Conservation (phyloP, 1,140 invertebrate species). For the Lepidotrigona ventralis region DNA sequence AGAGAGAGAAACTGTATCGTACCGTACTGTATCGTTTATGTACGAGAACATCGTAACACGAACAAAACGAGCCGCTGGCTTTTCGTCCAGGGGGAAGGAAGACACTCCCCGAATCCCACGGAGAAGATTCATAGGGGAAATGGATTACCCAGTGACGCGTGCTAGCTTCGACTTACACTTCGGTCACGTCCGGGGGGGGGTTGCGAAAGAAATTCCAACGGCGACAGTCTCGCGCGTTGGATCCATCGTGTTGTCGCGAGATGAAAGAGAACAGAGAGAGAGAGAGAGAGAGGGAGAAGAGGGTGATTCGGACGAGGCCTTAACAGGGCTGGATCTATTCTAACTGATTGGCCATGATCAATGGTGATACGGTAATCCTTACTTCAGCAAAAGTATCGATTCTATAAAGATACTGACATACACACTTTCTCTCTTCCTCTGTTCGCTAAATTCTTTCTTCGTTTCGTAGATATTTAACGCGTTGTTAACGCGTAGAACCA, state of each 20-base stretch:
- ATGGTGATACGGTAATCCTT: conserved; percentile 40
- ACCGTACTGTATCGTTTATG: too few species aligned
- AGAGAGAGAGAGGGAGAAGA: too few species aligned
- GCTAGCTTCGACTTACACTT: conserved; percentile 2
- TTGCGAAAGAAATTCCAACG: conserved; percentile 18
- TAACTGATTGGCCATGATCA: conserved; percentile 34
- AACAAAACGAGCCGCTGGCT: background rate
- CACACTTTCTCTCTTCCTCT: background rate
- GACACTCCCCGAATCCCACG: background rate
- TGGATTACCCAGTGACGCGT: background rate
- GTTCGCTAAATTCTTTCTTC: background rate
- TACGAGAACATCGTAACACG: too few species aligned
- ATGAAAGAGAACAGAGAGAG: background rate
- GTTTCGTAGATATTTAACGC: conserved; percentile 11
- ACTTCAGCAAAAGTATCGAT: conserved; percentile 45
- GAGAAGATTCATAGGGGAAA: background rate
- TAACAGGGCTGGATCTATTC: conserved; percentile 28
- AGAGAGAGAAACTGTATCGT: too few species aligned
- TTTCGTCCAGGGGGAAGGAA: background rate
- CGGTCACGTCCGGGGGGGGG: conserved; percentile 15
- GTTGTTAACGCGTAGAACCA: background rate
- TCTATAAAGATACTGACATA: background rate
- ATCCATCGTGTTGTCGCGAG: conserved; percentile 11
- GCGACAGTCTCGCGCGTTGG: background rate
- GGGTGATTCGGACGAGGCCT: background rate